A percentile compares a stretch with the other conserved stretches of the same genome.
Conservation (phyloP, 2,113 vertebrate species). For the Eretmochelys imbricata region DNA sequence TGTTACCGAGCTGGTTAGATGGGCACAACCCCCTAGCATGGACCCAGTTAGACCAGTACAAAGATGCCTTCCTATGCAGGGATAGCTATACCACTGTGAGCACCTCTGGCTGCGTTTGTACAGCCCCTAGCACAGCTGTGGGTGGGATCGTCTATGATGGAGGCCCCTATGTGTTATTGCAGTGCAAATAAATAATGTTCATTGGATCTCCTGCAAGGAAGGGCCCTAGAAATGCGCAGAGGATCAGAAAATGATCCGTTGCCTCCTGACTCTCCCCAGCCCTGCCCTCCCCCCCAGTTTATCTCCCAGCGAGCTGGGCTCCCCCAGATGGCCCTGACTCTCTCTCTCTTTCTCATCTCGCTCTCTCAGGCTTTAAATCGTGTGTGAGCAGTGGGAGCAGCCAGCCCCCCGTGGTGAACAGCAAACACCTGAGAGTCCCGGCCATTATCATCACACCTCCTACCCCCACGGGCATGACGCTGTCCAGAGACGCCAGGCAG, state of each 20-base stretch:
- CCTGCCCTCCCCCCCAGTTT: too few relatives aligned
- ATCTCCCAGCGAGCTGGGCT: background rate
- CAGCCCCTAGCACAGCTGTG: background rate
- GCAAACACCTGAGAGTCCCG: conserved; percentile 76
- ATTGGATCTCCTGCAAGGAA: background rate
- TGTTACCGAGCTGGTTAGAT: background rate
- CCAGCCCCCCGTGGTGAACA: background rate
- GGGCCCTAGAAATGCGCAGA: background rate
- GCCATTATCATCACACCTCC: conserved; percentile 83
- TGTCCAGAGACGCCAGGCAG: conserved; percentile 38
- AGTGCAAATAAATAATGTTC: background rate
- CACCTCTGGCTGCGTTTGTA: background rate
- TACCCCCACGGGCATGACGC: conserved; percentile 73
- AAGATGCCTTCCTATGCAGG: background rate
- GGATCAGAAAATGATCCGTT: background rate
- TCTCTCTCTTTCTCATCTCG: background rate
- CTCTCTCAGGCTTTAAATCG: conserved; percentile 73
- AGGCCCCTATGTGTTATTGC: background rate
- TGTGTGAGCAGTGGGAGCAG: conserved; percentile 66
- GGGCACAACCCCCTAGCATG: background rate
- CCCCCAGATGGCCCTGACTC: background rate
- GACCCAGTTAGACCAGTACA: background rate
- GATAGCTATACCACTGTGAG: too few relatives aligned
- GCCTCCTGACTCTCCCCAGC: background rate
- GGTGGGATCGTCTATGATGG: background rate